These are phyloP conservation scores for Pluvialis apricaria DNA, from an alignment of 2,113 vertebrate genomes.

Conservation along the genomic window DNA sequence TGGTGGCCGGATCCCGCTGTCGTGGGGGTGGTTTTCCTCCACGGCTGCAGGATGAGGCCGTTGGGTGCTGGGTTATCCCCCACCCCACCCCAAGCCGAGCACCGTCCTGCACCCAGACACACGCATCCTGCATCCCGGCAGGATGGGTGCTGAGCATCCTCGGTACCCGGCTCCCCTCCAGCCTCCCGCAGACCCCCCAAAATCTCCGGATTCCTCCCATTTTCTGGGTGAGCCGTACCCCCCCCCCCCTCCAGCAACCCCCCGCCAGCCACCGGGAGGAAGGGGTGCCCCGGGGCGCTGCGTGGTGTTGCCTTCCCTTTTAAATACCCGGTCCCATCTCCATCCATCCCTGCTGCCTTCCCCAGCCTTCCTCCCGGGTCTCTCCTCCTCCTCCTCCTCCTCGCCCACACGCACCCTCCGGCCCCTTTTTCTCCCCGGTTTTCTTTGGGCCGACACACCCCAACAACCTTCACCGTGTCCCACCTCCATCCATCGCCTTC, in stretches of 20 bases:
- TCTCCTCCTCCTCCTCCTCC: not conserved
- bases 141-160: not conserved
- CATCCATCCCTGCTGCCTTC: constrained; percentile 65
- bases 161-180: accelerated
- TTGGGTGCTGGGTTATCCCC: not conserved
- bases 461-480: constrained; percentile 28
- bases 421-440: constrained; percentile 7
- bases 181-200: not conserved
- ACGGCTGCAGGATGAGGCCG: not conserved
- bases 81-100: not conserved
- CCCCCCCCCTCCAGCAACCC: not conserved
- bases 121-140: not conserved
- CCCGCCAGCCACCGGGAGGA: not conserved
- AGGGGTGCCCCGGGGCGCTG: not conserved
- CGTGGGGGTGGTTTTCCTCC: not conserved
- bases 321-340: constrained; percentile 72
- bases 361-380: not conserved
- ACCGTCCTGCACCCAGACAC: not conserved
- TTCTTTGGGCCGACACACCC: constrained; percentile 10
- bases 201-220: not conserved
- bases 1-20: not conserved
- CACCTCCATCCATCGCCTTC: constrained; percentile 73
- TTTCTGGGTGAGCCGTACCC: not conserved
- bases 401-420: not conserved
- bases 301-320: constrained; percentile 82